Conservation (phyloP, 2,888 invertebrate genomes). For the Eucera pruinosa region DNA sequence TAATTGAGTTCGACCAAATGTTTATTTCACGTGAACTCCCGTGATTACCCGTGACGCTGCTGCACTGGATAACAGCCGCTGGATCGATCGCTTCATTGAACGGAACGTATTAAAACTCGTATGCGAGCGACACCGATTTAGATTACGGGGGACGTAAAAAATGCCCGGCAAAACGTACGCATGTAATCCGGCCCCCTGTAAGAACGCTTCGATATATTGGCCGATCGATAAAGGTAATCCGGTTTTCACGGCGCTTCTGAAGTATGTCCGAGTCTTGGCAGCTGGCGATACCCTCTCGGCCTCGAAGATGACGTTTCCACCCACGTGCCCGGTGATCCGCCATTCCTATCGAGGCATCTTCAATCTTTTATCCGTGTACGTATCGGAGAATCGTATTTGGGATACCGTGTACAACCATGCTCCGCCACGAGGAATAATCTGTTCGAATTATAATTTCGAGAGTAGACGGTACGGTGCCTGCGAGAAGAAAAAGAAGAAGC, state of each 20-base stretch:
- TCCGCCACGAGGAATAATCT: conserved; percentile 33
- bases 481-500: not conserved
- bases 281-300: conserved; percentile 51
- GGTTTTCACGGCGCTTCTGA: conserved; percentile 70
- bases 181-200: conserved; percentile 55
- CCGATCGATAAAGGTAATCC: conserved; percentile 66
- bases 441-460: conserved; percentile 36
- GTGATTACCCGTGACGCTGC: conserved; percentile 28
- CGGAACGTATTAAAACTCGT: conserved; percentile 37
- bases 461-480: not conserved
- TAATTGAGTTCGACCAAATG: conserved; percentile 46
- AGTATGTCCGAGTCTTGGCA: conserved; percentile 62
- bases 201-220: conserved; percentile 10
- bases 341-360: conserved; percentile 50
- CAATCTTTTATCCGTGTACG: conserved; percentile 44
- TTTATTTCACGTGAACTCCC: conserved; percentile 24
- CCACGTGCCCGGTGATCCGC: conserved; percentile 61
- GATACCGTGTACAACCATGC: conserved; percentile 15
- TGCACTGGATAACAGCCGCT: not conserved
- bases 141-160: conserved; percentile 50
- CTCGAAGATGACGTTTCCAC: conserved; percentile 68
- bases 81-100: conserved; percentile 11
- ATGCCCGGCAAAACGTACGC: conserved; percentile 42
- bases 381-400: conserved; percentile 45
- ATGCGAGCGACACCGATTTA: conserved; percentile 56